Percentiles rank a stretch among this genome's conserved stretches.
These are phyloP conservation scores for Nothobranchius furzeri DNA, from an alignment of 2,113 vertebrate species.

Conservation along the genomic window DNA sequence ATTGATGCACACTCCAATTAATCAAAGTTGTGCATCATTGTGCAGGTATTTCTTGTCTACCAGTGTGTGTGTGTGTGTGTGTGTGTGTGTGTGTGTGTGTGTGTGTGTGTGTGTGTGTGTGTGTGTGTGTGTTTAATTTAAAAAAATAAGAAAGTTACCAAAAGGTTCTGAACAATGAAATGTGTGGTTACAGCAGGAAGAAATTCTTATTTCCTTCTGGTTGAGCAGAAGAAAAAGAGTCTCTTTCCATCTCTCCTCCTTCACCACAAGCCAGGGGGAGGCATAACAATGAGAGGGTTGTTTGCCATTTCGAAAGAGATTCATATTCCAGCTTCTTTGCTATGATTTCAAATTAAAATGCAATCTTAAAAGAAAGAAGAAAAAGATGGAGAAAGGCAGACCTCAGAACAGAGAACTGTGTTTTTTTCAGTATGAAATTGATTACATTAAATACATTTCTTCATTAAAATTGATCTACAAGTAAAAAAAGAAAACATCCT, in stretches of 20 bases:
- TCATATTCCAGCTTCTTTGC: slow-evolving; percentile 34
- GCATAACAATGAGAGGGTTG: slow-evolving; percentile 42
- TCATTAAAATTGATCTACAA: background rate
- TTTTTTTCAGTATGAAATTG: background rate
- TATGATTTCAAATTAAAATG: slow-evolving; percentile 41
- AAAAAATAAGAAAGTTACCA: slow-evolving; percentile 40
- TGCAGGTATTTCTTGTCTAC: slow-evolving; percentile 4
- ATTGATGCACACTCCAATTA: slow-evolving; percentile 28
- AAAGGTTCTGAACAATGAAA: slow-evolving; percentile 18
- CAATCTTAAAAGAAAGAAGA: slow-evolving; percentile 5
- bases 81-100: background rate
- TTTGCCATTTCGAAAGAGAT: slow-evolving; percentile 36
- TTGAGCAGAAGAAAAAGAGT: slow-evolving; percentile 25
- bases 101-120: background rate
- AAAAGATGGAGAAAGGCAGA: slow-evolving; percentile 13
- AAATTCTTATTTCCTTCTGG: slow-evolving; percentile 36
- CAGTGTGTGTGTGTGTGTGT: background rate
- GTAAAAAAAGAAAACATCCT: too few species aligned
- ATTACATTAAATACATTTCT: background rate
- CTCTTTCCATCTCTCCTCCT: slow-evolving; percentile 7
- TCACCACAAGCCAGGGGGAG: slow-evolving; percentile 18
- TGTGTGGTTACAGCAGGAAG: slow-evolving; percentile 20
- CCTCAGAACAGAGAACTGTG: background rate
- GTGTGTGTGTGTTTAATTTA: slow-evolving; percentile 16
- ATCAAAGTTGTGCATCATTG: slow-evolving; percentile 24